Percentiles rank a stretch among this genome's conserved stretches.
phyloP scores from a whole-genome alignment of 2,888 invertebrate genomes.

The Hirtodrosophila trivittata region DNA sequence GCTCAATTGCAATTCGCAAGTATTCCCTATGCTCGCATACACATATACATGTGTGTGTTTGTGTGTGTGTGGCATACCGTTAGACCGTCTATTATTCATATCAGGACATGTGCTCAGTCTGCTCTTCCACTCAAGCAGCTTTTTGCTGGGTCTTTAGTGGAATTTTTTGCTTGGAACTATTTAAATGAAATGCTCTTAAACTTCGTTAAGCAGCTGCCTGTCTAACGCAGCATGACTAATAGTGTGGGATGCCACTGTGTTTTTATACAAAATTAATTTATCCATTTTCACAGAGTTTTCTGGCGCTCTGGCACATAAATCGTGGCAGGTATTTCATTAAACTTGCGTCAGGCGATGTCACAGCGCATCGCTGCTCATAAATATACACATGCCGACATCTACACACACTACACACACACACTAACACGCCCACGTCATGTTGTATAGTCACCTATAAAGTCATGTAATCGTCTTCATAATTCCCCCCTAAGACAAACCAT shows the following conservation, averaged over 20 bases:
- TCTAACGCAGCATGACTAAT: conserved; percentile 22
- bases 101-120: too few relatives aligned
- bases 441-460: conserved; percentile 67
- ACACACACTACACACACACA: conserved; percentile 11
- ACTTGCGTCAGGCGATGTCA: conserved; percentile 62
- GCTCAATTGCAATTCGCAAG: too few relatives aligned
- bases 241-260: conserved; percentile 24
- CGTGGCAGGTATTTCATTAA: conserved; percentile 76
- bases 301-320: conserved; percentile 64
- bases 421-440: conserved; percentile 20
- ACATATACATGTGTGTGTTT: not conserved
- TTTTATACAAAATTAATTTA: conserved; percentile 45
- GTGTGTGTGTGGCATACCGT: not conserved
- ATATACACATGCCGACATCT: conserved; percentile 46
- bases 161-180: not conserved
- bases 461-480: conserved; percentile 79
- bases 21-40: too few relatives aligned
- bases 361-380: conserved; percentile 62
- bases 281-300: conserved; percentile 11
- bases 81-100: too few relatives aligned
- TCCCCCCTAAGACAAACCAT: conserved; percentile 64
- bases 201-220: too few relatives aligned
- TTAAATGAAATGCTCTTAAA: too few relatives aligned
- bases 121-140: too few relatives aligned
- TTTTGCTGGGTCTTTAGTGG: not conserved